Conservation (phyloP, 2,113 vertebrate genomes). For the Lethenteron reissneri region DNA sequence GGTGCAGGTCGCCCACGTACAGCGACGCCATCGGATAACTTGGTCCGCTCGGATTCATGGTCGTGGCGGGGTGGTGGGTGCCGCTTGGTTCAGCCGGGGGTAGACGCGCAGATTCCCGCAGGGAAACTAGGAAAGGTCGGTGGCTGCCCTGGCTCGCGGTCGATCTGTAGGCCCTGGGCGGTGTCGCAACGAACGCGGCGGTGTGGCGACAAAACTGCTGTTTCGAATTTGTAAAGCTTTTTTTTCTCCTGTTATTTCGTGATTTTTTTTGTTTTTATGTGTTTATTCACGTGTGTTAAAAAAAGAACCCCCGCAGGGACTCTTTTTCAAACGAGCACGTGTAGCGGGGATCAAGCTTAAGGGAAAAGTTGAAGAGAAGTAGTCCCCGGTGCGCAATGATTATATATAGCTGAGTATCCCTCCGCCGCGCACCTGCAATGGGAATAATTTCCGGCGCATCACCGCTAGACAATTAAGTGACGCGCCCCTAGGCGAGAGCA, state of each 20-base stretch:
- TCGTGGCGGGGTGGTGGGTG: not conserved
- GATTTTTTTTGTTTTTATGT: not conserved
- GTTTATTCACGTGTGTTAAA: not conserved
- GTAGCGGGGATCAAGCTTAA: not conserved
- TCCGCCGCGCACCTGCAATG: slow-evolving; percentile 1
- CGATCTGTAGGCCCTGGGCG: not conserved
- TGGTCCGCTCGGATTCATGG: slow-evolving; percentile 33
- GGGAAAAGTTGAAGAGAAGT: slow-evolving; percentile 4
- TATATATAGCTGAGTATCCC: not conserved
- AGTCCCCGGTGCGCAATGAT: not conserved
- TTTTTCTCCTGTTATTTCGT: not conserved
- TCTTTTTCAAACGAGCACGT: not conserved
- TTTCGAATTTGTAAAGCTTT: slow-evolving; percentile 1
- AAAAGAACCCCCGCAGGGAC: not conserved
- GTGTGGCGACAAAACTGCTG: not conserved
- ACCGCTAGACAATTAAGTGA: not conserved
- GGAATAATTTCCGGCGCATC: not conserved
- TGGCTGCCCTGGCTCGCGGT: not conserved
- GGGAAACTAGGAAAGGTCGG: not conserved
- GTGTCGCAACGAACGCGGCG: not conserved
- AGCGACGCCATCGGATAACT: slow-evolving; percentile 98
- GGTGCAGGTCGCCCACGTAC: slow-evolving; percentile 93
- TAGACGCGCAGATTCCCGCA: not conserved
- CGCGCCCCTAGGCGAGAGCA: no score
- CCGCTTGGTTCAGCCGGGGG: not conserved